Base-by-base conservation (phyloP, 2,888 invertebrate species). In the Brenthis hecate region DNA sequence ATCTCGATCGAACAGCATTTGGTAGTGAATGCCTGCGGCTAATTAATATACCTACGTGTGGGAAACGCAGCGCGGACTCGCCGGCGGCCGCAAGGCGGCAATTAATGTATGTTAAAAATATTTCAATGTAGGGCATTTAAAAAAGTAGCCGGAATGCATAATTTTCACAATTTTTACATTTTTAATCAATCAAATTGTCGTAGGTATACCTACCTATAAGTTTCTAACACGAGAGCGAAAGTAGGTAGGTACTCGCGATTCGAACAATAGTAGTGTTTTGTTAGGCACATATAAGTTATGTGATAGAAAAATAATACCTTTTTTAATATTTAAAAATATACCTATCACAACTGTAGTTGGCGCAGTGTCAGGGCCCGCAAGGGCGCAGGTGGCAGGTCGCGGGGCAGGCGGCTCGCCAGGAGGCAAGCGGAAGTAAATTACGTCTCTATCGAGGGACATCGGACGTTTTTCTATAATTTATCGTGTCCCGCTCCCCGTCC, bases 371-470 rank as follows among this genome's bases (percentile, higher is more conserved):
- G 23, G 23, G 28, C 11, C 47, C n/a, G 43, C 28, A 16, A 14
- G 53, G 36, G 28, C 36, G 65, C 65, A 65, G 51, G 64, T 50
- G 51, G 53, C 19, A 28, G 57, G 54, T 48, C 58, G 62, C 53
- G 50, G 60, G 48, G 28, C 68, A 14, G 57, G 19, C 60, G 47
- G 54, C 61, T 56, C 70, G 56, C 32, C 68, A 51, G 68, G 72
- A 66, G 70, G 64, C 63, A 53, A 55, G 23, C 68, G 84, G 86
- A 84, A 85, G 82, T 86, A 84, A 85, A 86, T 87, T 84, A 89
- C 82, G 84, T 84, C 83, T 85, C 82, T 87, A 88, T 89, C 87
- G 76, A 79, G 73, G 72, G 76, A 74, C 80, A 82, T 82, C 82
- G 80, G 70, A 74, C 78, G 74, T 76, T 76, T 71, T 74, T 73